Evolutionary conservation across 1,140 invertebrate genomes (phyloP).

Genomic region (Camponotus floridanus): DNA sequence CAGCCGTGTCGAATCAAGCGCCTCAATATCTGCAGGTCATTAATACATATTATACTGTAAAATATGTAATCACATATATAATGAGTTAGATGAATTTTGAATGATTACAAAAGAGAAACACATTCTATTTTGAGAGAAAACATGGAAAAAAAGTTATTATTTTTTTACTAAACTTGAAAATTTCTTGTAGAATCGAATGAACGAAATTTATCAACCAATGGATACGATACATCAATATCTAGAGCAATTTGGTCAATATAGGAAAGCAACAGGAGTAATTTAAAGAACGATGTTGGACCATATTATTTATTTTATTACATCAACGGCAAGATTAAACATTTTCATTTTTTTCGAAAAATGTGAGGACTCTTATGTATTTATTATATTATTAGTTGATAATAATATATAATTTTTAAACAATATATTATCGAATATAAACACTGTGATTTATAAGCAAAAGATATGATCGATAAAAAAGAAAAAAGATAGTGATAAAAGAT

Average conservation of each 20-base stretch:
- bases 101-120: not conserved
- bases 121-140: not conserved
- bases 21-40: constrained; percentile 88
- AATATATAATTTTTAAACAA: too few relatives aligned
- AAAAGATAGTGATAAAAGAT: too few relatives aligned
- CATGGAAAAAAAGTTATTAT: constrained; percentile 11
- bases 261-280: constrained; percentile 89
- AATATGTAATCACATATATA: not conserved
- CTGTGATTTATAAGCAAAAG: too few relatives aligned
- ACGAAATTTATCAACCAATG: constrained; percentile 95
- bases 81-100: not conserved
- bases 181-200: constrained; percentile 90
- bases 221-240: constrained; percentile 98
- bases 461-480: too few relatives aligned
- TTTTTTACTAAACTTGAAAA: too few relatives aligned
- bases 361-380: not conserved
- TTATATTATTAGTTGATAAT: not conserved
- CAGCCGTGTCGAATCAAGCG: constrained; percentile 88
- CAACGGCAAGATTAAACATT: not conserved
- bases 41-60: not conserved
- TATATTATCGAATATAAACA: too few relatives aligned
- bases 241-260: constrained; percentile 96
- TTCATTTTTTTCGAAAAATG: not conserved
- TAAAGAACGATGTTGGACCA: constrained; percentile 66
- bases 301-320: constrained; percentile 51